These are phyloP conservation scores for Archips crataeganus DNA, from an alignment of 2,888 invertebrate species.

Conservation along the genomic window DNA sequence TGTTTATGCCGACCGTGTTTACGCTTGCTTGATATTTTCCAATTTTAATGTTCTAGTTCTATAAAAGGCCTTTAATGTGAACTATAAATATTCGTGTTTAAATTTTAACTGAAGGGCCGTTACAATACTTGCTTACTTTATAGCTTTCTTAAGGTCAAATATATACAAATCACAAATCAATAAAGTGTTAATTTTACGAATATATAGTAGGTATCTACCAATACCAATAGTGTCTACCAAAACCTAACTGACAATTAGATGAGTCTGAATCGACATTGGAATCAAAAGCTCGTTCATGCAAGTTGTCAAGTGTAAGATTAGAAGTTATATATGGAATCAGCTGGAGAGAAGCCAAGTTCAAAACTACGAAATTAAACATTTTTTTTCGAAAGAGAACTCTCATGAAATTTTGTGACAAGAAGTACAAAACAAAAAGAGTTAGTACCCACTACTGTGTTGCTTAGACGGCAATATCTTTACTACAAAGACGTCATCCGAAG, in stretches of 20 bases:
- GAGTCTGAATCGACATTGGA: conserved; percentile 33
- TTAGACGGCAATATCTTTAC: conserved; percentile 2
- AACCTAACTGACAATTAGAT: background rate
- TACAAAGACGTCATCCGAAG: conserved; percentile 41
- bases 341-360: conserved; percentile 69
- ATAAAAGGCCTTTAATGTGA: background rate
- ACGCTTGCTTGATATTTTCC: conserved; percentile 17
- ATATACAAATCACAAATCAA: background rate
- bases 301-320: conserved; percentile 61
- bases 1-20: conserved; percentile 8
- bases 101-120: background rate
- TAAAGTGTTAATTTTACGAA: too few species aligned
- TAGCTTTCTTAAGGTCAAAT: background rate
- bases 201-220: too few species aligned
- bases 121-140: background rate
- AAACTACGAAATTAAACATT: conserved; percentile 58
- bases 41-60: background rate
- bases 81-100: background rate
- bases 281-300: conserved; percentile 39
- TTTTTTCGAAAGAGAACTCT: conserved; percentile 52
- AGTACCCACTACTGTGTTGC: background rate
- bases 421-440: conserved; percentile 16
- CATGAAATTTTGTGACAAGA: background rate
- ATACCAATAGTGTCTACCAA: too few species aligned
- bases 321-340: conserved; percentile 65